A percentile compares a stretch with the other conserved stretches of the same genome.
Conservation (phyloP, 2,113 vertebrate genomes). For the Amblyopsis rosae region DNA sequence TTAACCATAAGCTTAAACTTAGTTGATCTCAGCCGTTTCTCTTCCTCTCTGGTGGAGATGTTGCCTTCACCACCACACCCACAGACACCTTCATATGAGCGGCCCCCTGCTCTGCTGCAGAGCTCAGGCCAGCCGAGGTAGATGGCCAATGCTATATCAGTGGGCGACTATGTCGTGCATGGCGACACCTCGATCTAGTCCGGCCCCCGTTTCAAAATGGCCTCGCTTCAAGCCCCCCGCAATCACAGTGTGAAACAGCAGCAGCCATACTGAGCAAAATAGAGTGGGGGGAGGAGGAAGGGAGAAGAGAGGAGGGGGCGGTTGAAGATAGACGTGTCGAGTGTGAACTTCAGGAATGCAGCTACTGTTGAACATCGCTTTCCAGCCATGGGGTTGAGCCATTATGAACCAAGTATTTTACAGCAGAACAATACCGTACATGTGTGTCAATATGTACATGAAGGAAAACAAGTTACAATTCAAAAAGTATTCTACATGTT, state of each 20-base stretch:
- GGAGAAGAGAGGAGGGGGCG: background rate
- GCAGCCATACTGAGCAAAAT: background rate
- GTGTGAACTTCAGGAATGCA: background rate
- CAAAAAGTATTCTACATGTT: no score
- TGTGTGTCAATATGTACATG: no score
- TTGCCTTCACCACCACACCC: slow-evolving; percentile 11
- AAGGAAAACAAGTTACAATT: no score
- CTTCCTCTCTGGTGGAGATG: slow-evolving; percentile 4
- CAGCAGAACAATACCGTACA: no score
- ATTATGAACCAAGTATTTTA: no score
- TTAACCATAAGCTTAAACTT: no score
- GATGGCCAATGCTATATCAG: slow-evolving; percentile 32
- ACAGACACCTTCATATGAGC: slow-evolving; percentile 27
- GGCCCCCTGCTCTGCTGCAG: slow-evolving; percentile 19
- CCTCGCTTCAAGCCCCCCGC: slow-evolving; percentile 12
- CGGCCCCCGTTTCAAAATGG: slow-evolving; percentile 13
- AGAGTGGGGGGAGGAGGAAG: background rate
- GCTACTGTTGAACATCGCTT: background rate
- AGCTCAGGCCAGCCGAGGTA: slow-evolving; percentile 18
- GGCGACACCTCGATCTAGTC: slow-evolving; percentile 17
- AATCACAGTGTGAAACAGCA: slow-evolving; percentile 40
- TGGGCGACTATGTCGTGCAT: slow-evolving; percentile 2
- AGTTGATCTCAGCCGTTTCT: background rate
- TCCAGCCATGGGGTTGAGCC: no score
- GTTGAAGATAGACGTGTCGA: background rate